Conservation (phyloP, 2,797 vertebrate genomes). For the Trematocara caparti region DNA sequence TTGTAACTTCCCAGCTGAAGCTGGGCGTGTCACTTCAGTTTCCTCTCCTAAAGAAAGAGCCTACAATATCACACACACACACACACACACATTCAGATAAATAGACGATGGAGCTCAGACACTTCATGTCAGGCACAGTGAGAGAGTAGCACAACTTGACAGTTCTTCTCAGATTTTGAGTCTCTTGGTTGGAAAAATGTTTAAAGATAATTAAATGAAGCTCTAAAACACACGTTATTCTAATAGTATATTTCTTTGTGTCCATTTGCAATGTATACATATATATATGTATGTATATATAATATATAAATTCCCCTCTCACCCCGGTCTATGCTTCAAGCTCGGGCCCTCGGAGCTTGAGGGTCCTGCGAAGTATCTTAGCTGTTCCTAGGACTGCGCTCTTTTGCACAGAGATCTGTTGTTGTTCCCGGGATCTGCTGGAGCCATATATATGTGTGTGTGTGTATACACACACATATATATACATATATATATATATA, state of each 20-base stretch:
- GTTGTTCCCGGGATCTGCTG: too few relatives aligned
- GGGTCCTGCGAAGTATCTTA: background rate
- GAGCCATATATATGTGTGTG: too few relatives aligned
- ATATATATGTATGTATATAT: background rate
- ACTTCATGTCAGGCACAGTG: background rate
- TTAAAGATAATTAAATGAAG: background rate
- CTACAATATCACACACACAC: background rate
- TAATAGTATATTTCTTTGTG: background rate
- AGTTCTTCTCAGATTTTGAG: background rate
- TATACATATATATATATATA: background rate
- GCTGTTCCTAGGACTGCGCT: background rate
- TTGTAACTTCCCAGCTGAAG: constrained; percentile 47
- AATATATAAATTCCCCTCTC: background rate
- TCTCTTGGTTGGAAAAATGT: background rate
- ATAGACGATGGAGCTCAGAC: background rate
- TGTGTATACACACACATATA: background rate
- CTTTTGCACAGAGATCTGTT: too few relatives aligned
- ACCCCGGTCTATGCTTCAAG: background rate
- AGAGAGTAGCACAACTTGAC: background rate
- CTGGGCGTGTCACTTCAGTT: constrained; percentile 53
- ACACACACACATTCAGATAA: background rate
- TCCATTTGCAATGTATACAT: background rate
- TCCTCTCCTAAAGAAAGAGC: constrained; percentile 53
- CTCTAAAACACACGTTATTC: background rate
- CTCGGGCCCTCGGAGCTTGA: background rate